Evolutionary conservation across 2,113 vertebrate species (phyloP), one percentile per base, ranked within the genome.

Genomic region (Meriones unguiculatus): DNA sequence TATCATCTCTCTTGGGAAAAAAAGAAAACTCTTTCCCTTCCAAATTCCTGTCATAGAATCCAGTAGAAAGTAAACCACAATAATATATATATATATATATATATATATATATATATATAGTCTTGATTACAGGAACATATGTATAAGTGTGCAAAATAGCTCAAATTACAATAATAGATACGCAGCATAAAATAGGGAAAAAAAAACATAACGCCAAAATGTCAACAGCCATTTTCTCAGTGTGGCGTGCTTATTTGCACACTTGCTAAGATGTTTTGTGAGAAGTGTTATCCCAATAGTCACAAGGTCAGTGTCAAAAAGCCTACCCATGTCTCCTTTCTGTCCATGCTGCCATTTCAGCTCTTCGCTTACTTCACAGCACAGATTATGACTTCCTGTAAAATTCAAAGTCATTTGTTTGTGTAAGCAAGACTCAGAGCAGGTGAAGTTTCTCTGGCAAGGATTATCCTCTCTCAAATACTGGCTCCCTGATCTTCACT

Each of bases 371-470:
- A 41, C 41, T 77, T 76, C 35, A 46, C 30, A n/a, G 38, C 3
- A 38, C 28, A 12, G 3, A 75, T 64, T 64, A 24, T 4, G 10
- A 89, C 50, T 80, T 94, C 41, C 65, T 4, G 24, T 38, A 73
- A 93, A 76, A 94, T 94, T 22, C 35, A 54, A 72, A 90, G 69
- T 64, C 46, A 67, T 87, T 84, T 73, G 30, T 86, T 86, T 41
- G 41, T 80, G 41, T 7, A 76, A 73, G 22, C 14, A 86, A 35
- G 25, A 54, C 46, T 10, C 18, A n/a, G 17, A 1, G 86, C 57
- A 73, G 46, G 5, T 41, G 11, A 18, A 35, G 18, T 50, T 87
- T 18, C 10, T n/a, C 22, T 77, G 20, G 32, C 3, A 69, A n/a
- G 52, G 7, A 54, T 52, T 32, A 75, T 52, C 38, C 1, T 52